Percentiles rank a stretch among this genome's conserved stretches.
Evolutionary conservation across 2,797 vertebrate species (phyloP).

Genomic region (Xyrichtys novacula): DNA sequence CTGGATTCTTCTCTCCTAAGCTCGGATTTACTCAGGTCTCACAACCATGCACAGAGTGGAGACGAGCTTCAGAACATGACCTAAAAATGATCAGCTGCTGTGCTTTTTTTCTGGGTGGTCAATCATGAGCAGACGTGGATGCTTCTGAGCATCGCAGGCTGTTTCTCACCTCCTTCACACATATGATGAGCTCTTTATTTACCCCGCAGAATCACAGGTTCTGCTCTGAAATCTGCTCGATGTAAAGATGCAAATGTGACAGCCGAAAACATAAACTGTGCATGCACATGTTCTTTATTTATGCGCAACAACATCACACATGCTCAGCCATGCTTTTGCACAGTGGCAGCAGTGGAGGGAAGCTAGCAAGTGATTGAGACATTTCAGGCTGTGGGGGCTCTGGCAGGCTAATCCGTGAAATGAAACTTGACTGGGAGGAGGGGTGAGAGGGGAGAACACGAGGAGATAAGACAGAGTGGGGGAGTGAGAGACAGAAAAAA

Average conservation of each 20-base stretch:
- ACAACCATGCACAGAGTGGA: constrained; percentile 58
- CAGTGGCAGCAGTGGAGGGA: constrained; percentile 45
- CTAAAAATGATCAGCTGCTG: constrained; percentile 60
- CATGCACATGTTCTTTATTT: constrained; percentile 36
- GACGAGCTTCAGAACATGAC: constrained; percentile 70
- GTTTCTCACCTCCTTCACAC: not conserved
- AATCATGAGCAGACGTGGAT: constrained; percentile 27
- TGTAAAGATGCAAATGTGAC: constrained; percentile 55
- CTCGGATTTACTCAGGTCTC: constrained; percentile 75
- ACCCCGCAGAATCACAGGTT: constrained; percentile 54
- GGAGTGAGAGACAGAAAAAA: constrained; percentile 45
- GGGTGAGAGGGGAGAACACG: constrained; percentile 71
- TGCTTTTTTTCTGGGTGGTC: constrained; percentile 22
- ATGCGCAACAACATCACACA: constrained; percentile 25
- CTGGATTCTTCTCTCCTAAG: constrained; percentile 80
- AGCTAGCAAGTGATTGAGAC: constrained; percentile 78
- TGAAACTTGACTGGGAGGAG: constrained; percentile 80
- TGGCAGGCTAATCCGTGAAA: constrained; percentile 82
- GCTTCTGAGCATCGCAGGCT: not conserved
- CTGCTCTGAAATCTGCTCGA: constrained; percentile 42
- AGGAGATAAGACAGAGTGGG: constrained; percentile 73
- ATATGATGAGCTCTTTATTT: constrained; percentile 21
- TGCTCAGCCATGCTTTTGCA: constrained; percentile 30
- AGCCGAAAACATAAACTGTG: constrained; percentile 41
- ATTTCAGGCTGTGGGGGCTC: constrained; percentile 77